phyloP scores from a whole-genome alignment of 53 echinoderm and acorn worm genomes.

The Astropecten irregularis region DNA sequence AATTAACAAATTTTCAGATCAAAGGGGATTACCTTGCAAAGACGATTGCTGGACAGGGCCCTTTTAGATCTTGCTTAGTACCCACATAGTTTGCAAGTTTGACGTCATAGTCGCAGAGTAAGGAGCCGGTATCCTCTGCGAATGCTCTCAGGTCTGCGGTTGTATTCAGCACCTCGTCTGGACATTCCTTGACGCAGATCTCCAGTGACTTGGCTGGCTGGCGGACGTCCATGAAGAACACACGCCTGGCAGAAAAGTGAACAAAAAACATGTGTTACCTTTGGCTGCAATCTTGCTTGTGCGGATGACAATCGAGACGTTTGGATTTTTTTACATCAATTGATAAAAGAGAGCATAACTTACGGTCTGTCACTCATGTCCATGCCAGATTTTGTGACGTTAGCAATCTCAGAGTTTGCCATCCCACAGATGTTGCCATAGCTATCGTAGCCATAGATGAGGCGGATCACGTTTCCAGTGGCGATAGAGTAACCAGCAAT shows the following conservation, averaged over 20 bases:
- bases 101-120: conserved; percentile 69
- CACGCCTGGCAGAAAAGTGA: conserved; percentile 44
- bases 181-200: conserved; percentile 89
- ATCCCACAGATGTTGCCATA: conserved; percentile 88
- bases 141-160: conserved; percentile 62
- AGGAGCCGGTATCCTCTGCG: conserved; percentile 64
- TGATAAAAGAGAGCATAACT: no score
- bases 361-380: conserved; percentile 89
- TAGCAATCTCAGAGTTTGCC: conserved; percentile 68
- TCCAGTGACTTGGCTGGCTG: conserved; percentile 73
- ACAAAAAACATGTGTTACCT: background rate
- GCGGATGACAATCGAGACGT: background rate
- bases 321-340: no score
- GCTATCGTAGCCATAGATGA: conserved; percentile 96
- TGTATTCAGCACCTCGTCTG: conserved; percentile 56
- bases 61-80: conserved; percentile 15
- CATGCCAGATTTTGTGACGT: conserved; percentile 79
- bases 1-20: no score
- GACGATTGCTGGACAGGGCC: conserved; percentile 74
- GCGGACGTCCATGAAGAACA: conserved; percentile 90
- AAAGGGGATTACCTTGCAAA: conserved; percentile 79
- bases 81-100: conserved; percentile 61
- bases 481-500: conserved; percentile 86
- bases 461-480: conserved; percentile 79
- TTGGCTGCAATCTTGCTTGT: no score